Evolutionary conservation across 2,797 vertebrate genomes (phyloP), one percentile per base, ranked within the genome.

Genomic region (Gallinago stenura): DNA sequence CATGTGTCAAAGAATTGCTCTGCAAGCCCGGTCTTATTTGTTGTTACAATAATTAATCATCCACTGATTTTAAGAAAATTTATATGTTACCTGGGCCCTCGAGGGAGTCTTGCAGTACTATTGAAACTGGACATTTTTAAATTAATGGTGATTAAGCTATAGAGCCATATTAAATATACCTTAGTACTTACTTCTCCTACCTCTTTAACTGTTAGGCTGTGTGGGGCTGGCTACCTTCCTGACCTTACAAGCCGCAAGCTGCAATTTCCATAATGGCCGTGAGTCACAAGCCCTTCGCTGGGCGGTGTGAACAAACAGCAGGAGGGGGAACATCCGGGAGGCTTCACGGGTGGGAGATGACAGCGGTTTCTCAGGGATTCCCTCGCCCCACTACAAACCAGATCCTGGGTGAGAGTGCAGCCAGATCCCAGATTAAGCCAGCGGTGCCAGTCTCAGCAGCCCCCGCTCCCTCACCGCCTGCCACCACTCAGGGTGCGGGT

Each of bases 1-100:
- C 58, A 9, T n/a, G 58, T 93, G 93, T 95, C 76, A 91, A 91
- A 88, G 91, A 95, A 84, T 88, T 90, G 71, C 85, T 84, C 45
- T 91, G 85, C 68, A 92, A 90, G 73, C 57, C 60, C 10, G 0
- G 24, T 89, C 77, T 87, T 93, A 94, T 71, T 96, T 96, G 88
- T 96, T 94, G 60, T 77, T 94, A 45, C 68, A 90, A 73, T 39
- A 90, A 64, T 91, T 93, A 95, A 92, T 95, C 88, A 71, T 68
- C 45, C 0, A 0, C 66, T 89, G 70, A 75, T 95, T 85, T 85
- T 73, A 66, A 92, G 87, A 76, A 82, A 66, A 89, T 95, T 95
- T 87, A 64, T 84, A 30, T 54, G 41, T 48, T 91, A 84, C 64
- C 77, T 89, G 71, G 77, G 37, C 60, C 56, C 66, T 93, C 56